These are phyloP conservation scores for Colius striatus DNA, from an alignment of 2,113 vertebrate species.

Conservation along the genomic window DNA sequence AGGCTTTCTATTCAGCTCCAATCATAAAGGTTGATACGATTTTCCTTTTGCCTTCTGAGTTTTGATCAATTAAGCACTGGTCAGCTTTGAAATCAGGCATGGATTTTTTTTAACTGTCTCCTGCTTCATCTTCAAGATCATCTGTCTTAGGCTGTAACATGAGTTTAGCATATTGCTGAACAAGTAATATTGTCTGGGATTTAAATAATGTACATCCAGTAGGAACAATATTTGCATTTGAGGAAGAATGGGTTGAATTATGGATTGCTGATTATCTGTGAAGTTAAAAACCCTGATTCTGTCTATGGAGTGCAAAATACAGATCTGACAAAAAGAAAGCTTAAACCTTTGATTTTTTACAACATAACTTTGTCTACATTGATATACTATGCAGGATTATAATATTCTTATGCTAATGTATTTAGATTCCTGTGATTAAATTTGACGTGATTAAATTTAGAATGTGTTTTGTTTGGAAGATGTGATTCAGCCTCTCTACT, in stretches of 20 bases:
- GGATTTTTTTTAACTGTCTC: conserved; percentile 55
- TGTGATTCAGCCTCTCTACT: neutral
- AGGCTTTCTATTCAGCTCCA: neutral
- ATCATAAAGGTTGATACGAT: neutral
- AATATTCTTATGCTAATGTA: neutral
- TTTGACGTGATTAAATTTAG: neutral
- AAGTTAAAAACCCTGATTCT: conserved; percentile 15
- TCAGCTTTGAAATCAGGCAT: conserved; percentile 27
- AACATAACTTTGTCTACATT: neutral
- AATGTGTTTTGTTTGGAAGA: neutral
- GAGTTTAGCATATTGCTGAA: conserved; percentile 49
- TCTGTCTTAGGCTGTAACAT: conserved; percentile 17
- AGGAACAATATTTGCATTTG: conserved; percentile 37
- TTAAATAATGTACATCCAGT: conserved; percentile 49
- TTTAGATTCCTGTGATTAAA: conserved; percentile 2
- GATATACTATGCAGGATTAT: neutral
- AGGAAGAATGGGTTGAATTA: conserved; percentile 3
- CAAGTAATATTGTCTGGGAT: conserved; percentile 28
- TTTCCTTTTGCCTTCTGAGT: conserved; percentile 25
- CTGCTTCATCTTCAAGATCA: conserved; percentile 41
- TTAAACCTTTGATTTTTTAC: neutral
- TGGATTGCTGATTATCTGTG: conserved; percentile 32
- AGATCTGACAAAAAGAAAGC: neutral
- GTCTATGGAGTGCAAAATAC: conserved; percentile 3
- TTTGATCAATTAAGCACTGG: neutral